A percentile compares a stretch with the other conserved stretches of the same genome.
phyloP scores from a whole-genome alignment of 2,888 invertebrate species.

The Drosophila lutescens region DNA sequence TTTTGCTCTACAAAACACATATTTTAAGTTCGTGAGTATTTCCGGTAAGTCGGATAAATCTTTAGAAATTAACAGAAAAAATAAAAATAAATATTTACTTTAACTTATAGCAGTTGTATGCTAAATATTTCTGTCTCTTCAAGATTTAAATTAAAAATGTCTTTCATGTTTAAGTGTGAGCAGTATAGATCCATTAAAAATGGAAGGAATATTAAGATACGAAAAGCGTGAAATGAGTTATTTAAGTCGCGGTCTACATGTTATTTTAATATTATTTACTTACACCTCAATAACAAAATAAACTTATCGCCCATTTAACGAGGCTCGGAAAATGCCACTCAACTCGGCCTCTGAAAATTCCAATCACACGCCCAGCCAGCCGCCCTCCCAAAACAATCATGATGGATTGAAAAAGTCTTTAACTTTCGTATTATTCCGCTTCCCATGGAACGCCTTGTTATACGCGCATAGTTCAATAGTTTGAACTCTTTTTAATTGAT shows the following conservation, averaged over 20 bases:
- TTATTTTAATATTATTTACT: neutral
- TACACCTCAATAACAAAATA: neutral
- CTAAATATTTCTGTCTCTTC: too few relatives aligned
- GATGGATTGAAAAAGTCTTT: constrained; percentile 34
- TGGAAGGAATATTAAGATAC: too few relatives aligned
- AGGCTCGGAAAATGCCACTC: constrained; percentile 13
- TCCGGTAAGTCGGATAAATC: neutral
- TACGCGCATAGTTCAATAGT: constrained; percentile 64
- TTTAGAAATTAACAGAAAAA: too few relatives aligned
- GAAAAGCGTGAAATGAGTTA: too few relatives aligned
- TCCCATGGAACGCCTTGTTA: constrained; percentile 56
- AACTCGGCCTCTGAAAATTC: constrained; percentile 40
- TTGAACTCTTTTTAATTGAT: constrained; percentile 78
- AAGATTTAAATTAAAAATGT: too few relatives aligned
- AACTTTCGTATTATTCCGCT: constrained; percentile 31
- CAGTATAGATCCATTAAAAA: too few relatives aligned
- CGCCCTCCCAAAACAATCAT: constrained; percentile 16
- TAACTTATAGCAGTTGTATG: too few relatives aligned
- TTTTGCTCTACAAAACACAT: neutral
- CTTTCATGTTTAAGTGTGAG: too few relatives aligned
- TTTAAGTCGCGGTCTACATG: too few relatives aligned
- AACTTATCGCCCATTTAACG: constrained; percentile 1
- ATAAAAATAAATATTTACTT: too few relatives aligned
- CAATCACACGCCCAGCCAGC: constrained; percentile 54
- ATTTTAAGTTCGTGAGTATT: neutral